Evolutionary conservation across 2,888 invertebrate species (phyloP), one percentile per base, ranked within the genome.

Genomic region (Ceraclea dissimilis): DNA sequence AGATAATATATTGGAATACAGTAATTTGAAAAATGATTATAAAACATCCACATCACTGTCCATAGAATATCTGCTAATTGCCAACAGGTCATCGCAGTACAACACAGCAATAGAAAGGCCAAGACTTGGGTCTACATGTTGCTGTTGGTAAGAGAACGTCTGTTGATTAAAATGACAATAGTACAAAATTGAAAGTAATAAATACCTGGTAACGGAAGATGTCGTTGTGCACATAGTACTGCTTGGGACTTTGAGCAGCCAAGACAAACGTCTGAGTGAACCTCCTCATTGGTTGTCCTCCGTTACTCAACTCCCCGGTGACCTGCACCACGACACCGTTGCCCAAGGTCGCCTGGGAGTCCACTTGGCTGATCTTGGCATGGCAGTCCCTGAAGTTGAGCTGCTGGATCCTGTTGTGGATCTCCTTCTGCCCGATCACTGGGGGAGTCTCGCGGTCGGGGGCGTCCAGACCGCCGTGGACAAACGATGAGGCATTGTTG

Each of bases 171-270:
- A n/a, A n/a, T n/a, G n/a, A n/a, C n/a, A n/a, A n/a, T n/a, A n/a
- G n/a, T n/a, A n/a, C n/a, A n/a, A n/a, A n/a, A n/a, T n/a, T n/a
- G n/a, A n/a, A n/a, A n/a, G n/a, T 26, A 26, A 26, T 26, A 26
- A 6, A 26, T 20, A 84, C 93, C 83, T 96, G 96, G 74, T 97
- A 98, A 63, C 96, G 90, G 77, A 98, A 98, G 73, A 98, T 97
- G 76, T 98, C 97, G 74, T 98, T 98, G 75, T 95, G 94, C 60
- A 98, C 97, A 72, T 97, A 98, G 79, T 95, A 98, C 78, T 95
- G 94, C 79, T 94, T 96, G 58, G 96, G 94, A 57, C 92, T 89
- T 76, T 96, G 95, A 60, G 93, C 88, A 60, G 93, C 96, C 71
- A 98, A 77, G 57, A 98, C 96, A 78, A 98, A 93, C 0, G 97